Conservation (phyloP, 2,888 invertebrate species). For the Chloroclysta siterata region DNA sequence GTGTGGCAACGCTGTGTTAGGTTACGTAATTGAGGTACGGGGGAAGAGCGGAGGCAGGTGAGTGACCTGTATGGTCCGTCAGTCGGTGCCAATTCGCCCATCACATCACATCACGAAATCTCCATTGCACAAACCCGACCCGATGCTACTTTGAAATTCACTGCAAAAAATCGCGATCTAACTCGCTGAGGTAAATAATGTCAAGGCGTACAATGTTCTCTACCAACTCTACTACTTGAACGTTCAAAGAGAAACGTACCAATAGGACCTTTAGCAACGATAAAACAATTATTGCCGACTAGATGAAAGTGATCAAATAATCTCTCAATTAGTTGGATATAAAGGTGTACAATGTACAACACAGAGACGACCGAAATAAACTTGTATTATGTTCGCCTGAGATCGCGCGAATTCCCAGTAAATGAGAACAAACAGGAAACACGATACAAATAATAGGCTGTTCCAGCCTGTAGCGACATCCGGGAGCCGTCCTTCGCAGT, state of each 20-base stretch:
- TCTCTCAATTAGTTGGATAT: slow-evolving; percentile 8
- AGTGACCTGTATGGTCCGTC: slow-evolving; percentile 78
- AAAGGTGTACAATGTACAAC: not conserved
- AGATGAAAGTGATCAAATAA: slow-evolving; percentile 2
- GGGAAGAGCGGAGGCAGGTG: slow-evolving; percentile 62
- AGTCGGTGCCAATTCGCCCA: slow-evolving; percentile 82
- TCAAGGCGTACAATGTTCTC: slow-evolving; percentile 51
- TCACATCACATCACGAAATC: slow-evolving; percentile 78
- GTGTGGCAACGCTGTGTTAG: slow-evolving; percentile 72
- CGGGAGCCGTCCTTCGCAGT: slow-evolving; percentile 55
- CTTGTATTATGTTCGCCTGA: slow-evolving; percentile 9
- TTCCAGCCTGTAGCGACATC: slow-evolving; percentile 54
- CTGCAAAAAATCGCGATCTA: slow-evolving; percentile 55
- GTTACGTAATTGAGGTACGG: slow-evolving; percentile 69
- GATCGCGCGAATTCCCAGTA: slow-evolving; percentile 43
- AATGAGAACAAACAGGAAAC: slow-evolving; percentile 59
- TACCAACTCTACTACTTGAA: slow-evolving; percentile 7
- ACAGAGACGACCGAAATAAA: slow-evolving; percentile 6
- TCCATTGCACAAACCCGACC: slow-evolving; percentile 70
- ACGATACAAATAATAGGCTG: slow-evolving; percentile 45
- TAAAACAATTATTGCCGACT: slow-evolving; percentile 3
- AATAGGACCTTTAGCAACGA: slow-evolving; percentile 10
- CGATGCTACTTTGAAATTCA: slow-evolving; percentile 54
- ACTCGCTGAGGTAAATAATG: slow-evolving; percentile 53
- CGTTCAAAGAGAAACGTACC: slow-evolving; percentile 20